Base-by-base conservation (phyloP, 2,888 invertebrate genomes). In the Nebria brevicollis region DNA sequence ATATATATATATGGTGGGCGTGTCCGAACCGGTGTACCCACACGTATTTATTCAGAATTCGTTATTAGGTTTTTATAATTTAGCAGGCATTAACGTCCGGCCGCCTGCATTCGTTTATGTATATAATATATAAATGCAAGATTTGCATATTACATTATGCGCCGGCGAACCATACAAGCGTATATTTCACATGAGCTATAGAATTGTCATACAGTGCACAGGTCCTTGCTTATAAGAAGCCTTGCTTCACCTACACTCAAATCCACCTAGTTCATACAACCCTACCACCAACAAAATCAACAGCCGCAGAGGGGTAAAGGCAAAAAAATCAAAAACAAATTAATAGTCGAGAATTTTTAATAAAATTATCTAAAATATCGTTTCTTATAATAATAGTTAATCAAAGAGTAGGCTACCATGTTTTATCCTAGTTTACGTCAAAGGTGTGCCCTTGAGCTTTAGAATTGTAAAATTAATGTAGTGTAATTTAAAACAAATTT, bases 31-130 rank as follows among this genome's bases (percentile, higher is more conserved):
- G 13, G 11, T 70, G 15, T 70, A 64, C 80, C 75, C 80, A 70
- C 75, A 80, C 80, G 75, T 75, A 80, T 75, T 79, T 79, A 80
- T 75, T 75, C 80, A 80, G 80, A 80, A 80, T 80, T 80, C 80
- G 80, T 80, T 80, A 80, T 80, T 80, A 80, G 80, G 75, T 54
- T 80, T 75, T 80, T 80, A 80, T 80, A 80, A 80, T 80, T 80
- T 80, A 80, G 80, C 80, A 75, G 80, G 80, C 75, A 80, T 80
- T 80, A 80, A 80, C 75, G 80, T 80, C 80, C 70, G 72, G 74
- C 80, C 80, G 75, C 75, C 70, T 80, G 70, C 80, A 75, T 80
- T 80, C 80, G 80, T 80, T 80, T 80, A 80, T 75, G 75, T 75
- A 75, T 80, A 80, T 80, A 80, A 80, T 80, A 80, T 80, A 80